Percentiles rank a stretch among this genome's conserved stretches.
Conservation (phyloP, 2,113 vertebrate genomes). For the Neogale vison region DNA sequence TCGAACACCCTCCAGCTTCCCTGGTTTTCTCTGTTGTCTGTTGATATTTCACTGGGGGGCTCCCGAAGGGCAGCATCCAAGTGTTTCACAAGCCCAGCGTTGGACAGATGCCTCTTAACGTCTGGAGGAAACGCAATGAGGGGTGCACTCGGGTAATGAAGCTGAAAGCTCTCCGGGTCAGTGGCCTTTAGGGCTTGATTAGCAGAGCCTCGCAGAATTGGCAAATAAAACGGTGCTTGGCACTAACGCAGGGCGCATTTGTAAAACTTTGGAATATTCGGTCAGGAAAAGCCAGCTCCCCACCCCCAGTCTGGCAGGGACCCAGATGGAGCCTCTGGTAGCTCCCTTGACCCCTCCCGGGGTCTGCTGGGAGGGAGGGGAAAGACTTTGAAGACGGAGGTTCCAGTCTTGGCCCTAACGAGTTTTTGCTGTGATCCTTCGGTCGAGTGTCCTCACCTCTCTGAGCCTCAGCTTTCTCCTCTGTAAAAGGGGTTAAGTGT, state of each 20-base stretch:
- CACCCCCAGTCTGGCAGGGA: neutral
- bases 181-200: neutral
- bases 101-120: conserved; percentile 20
- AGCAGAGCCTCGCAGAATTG: neutral
- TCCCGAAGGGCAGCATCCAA: neutral
- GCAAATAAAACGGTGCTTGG: neutral
- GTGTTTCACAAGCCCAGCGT: conserved; percentile 4
- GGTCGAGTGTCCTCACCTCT: neutral
- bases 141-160: neutral
- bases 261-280: neutral
- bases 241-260: neutral
- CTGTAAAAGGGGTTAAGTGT: neutral
- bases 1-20: fast-evolving
- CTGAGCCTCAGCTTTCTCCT: neutral
- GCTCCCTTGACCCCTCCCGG: neutral
- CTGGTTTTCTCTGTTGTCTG: neutral
- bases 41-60: neutral
- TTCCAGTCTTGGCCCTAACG: neutral
- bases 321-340: neutral
- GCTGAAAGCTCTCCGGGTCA: conserved; percentile 14
- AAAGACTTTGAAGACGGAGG: neutral
- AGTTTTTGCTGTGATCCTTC: neutral
- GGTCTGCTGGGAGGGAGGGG: neutral
- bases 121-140: conserved; percentile 48
- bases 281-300: neutral